Base-by-base conservation (phyloP, 2,113 vertebrate genomes). In the Microcebus murinus region DNA sequence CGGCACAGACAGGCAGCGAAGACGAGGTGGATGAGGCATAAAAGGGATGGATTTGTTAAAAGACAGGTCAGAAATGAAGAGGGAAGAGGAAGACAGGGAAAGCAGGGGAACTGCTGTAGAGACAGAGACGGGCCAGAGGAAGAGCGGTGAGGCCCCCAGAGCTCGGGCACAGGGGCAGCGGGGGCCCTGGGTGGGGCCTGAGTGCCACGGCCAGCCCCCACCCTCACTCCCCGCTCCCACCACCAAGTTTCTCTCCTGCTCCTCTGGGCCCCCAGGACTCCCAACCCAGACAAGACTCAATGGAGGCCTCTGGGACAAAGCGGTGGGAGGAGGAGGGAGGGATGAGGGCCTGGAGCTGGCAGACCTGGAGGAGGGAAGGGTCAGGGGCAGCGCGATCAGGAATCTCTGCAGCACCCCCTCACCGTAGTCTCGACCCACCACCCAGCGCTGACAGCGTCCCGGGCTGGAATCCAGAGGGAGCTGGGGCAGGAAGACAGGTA, bases 221-320 rank as follows among this genome's bases (percentile, higher is more conserved):
- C 9, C 57, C 36, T 70, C 8, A 27, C 36, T 27, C 48, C 42
- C 48, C 71, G 50, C 12, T 31, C 21, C 9, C 34, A 27, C 1
- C 10, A 13, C 45, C 3, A 36, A 59, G 71, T 59, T 20, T 86
- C 17, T 65, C 50, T 39, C 55, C 23, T 50, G 1, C 27, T 13
- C 12, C 18, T 55, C 50, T 2, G 2, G 12, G 5, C 20, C 29
- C 13, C 39, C 55, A 8, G 0, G 0, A 8, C 25, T n/a, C 74
- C 17, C 63, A 18, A 36, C 34, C 74, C 55, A 36, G 23, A 36
- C 11, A 48, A n/a, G 42, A 20, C n/a, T n/a, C 36, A 17, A 17
- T 71, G 70, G 67, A 8, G 36, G 63, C 48, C 23, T 67, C 45
- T 34, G 15, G 71, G 25, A 68, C 25, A 20, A 39, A 25, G 63